These are phyloP conservation scores for Leucophora obtusa DNA, from an alignment of 2,888 invertebrate species.

Conservation along the genomic window DNA sequence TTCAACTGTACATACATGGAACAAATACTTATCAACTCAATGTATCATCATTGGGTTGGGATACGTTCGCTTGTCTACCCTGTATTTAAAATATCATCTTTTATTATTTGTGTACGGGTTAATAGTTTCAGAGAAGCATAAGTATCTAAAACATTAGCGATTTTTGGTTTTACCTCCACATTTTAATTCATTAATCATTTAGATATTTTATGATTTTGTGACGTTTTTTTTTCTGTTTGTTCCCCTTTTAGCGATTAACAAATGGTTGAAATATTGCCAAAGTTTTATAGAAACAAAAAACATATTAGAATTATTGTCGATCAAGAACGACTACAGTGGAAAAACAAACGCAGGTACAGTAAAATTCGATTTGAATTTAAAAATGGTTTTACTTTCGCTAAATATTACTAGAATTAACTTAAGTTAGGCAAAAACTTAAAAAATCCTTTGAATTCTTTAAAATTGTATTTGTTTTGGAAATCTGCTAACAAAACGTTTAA, in stretches of 20 bases:
- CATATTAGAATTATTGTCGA: constrained; percentile 2
- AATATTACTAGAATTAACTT: no score
- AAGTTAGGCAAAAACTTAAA: no score
- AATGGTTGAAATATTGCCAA: constrained; percentile 31
- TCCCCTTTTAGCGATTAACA: background rate
- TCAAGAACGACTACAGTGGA: background rate
- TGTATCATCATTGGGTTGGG: constrained; percentile 1
- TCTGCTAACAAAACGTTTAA: no score
- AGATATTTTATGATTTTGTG: constrained; percentile 39
- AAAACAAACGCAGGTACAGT: background rate
- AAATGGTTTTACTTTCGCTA: no score
- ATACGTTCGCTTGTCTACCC: constrained; percentile 7
- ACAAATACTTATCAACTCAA: no score
- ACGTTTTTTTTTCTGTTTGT: constrained; percentile 2
- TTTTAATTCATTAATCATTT: constrained; percentile 49
- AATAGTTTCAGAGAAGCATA: constrained; percentile 31
- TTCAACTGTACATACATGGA: no score
- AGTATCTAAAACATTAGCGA: constrained; percentile 37
- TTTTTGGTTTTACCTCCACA: constrained; percentile 2
- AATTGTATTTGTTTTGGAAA: no score
- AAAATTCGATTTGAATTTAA: no score
- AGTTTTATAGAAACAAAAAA: background rate
- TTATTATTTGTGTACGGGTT: background rate
- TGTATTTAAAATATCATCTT: constrained; percentile 23
- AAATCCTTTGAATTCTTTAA: no score